A percentile compares a stretch with the other conserved stretches of the same genome.
These are phyloP conservation scores for Pandemis heparana DNA, from an alignment of 2,888 invertebrate species.

Conservation along the genomic window DNA sequence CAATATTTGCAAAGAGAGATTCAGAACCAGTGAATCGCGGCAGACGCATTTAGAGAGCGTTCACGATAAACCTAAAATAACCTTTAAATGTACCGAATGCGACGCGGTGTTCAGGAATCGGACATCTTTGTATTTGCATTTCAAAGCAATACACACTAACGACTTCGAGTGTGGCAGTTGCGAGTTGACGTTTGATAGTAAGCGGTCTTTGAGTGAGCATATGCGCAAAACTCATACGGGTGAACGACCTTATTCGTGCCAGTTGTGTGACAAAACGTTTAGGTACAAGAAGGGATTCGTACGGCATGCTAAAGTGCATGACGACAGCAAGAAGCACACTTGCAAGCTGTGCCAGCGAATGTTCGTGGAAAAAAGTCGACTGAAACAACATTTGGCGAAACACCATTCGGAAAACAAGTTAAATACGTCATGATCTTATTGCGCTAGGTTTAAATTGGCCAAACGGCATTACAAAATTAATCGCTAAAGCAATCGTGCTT, in stretches of 20 bases:
- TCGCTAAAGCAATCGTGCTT: background rate
- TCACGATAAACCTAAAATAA: slow-evolving; percentile 3
- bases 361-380: slow-evolving; percentile 17
- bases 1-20: slow-evolving; percentile 11
- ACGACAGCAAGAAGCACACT: slow-evolving; percentile 18
- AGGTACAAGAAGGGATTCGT: background rate
- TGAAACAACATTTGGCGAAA: slow-evolving; percentile 17
- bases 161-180: slow-evolving; percentile 4
- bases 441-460: background rate
- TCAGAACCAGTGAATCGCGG: background rate
- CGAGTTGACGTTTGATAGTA: background rate
- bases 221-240: background rate
- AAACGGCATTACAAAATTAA: background rate
- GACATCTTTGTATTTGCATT: slow-evolving; percentile 2
- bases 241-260: background rate
- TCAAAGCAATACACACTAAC: slow-evolving; percentile 11
- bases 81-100: slow-evolving; percentile 10
- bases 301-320: slow-evolving; percentile 10
- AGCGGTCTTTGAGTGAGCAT: background rate
- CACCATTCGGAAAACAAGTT: slow-evolving; percentile 6
- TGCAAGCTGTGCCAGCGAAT: slow-evolving; percentile 17
- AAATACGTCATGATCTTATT: background rate
- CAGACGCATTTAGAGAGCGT: background rate
- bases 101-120: slow-evolving; percentile 10
- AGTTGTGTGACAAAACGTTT: slow-evolving; percentile 4